Evolutionary conservation across 2,888 invertebrate genomes (phyloP).

Genomic region (Nasonia oneida): DNA sequence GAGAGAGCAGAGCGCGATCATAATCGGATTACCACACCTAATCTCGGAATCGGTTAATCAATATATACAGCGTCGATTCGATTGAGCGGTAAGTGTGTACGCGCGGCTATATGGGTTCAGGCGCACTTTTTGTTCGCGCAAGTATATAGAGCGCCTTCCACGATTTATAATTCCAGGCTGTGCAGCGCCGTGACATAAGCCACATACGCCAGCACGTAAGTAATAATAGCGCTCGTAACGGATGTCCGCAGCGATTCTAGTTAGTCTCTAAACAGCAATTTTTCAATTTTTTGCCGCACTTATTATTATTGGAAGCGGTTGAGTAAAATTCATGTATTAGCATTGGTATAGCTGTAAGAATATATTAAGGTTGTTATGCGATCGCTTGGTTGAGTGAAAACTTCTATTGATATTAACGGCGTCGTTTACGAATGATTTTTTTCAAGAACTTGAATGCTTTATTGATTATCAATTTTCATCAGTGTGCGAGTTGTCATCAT

Average conservation of each 20-base stretch:
- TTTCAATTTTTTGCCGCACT: not conserved
- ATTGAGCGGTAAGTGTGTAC: slow-evolving; percentile 5
- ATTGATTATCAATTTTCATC: no score
- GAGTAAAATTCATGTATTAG: not conserved
- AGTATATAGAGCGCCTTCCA: slow-evolving; percentile 10
- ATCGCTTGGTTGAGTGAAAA: not conserved
- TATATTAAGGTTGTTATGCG: not conserved
- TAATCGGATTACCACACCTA: slow-evolving; percentile 50
- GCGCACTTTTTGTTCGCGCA: slow-evolving; percentile 19
- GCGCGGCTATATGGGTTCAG: not conserved
- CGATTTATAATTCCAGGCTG: slow-evolving; percentile 37
- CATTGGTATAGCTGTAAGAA: not conserved
- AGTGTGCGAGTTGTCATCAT: not conserved
- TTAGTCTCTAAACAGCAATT: slow-evolving; percentile 23
- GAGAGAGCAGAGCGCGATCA: slow-evolving; percentile 5
- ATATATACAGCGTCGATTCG: slow-evolving; percentile 13
- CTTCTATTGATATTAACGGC: not conserved
- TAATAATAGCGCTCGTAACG: slow-evolving; percentile 34
- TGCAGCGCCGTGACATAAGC: not conserved
- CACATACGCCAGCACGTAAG: slow-evolving; percentile 5
- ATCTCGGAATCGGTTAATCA: slow-evolving; percentile 46
- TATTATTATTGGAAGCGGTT: not conserved
- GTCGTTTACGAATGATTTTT: no score
- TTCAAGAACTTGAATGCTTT: no score
- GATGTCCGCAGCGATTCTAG: slow-evolving; percentile 41